phyloP scores from a whole-genome alignment of 2,888 invertebrate species.

The Noctua janthe region DNA sequence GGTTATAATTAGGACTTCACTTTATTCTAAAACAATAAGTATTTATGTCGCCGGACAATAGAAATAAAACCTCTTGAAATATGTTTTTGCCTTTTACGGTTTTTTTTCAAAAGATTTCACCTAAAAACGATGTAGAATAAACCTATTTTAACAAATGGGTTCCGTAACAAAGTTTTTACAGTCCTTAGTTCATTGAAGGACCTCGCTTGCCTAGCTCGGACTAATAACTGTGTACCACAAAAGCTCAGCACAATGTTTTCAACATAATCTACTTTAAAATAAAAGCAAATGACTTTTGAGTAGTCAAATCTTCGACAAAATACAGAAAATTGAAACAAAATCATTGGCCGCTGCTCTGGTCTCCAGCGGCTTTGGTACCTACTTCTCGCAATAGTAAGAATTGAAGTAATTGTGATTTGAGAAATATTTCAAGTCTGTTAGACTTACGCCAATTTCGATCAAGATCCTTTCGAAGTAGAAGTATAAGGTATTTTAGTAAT shows the following conservation, averaged over 20 bases:
- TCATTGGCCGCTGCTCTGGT: not conserved
- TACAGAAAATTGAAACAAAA: not conserved
- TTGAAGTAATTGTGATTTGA: not conserved
- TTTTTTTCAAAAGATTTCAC: too few species aligned
- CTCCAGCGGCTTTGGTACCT: not conserved
- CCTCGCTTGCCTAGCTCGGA: not conserved
- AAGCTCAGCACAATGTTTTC: not conserved
- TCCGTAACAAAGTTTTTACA: too few species aligned
- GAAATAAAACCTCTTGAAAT: not conserved
- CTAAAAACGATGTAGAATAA: too few species aligned
- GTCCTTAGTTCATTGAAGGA: not conserved
- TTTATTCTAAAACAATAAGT: not conserved
- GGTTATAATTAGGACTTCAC: too few species aligned
- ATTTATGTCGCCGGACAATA: not conserved
- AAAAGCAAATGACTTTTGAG: not conserved
- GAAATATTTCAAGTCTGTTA: not conserved
- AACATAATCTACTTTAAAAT: not conserved
- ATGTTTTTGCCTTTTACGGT: not conserved
- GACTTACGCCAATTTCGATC: not conserved
- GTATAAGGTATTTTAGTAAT: not conserved
- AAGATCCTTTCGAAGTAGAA: not conserved
- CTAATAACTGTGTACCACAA: not conserved
- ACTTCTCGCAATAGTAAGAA: not conserved
- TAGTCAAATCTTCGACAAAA: not conserved
- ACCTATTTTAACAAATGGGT: too few species aligned